Evolutionary conservation across 2,888 invertebrate genomes (phyloP).

Genomic region (Nomada flava): DNA sequence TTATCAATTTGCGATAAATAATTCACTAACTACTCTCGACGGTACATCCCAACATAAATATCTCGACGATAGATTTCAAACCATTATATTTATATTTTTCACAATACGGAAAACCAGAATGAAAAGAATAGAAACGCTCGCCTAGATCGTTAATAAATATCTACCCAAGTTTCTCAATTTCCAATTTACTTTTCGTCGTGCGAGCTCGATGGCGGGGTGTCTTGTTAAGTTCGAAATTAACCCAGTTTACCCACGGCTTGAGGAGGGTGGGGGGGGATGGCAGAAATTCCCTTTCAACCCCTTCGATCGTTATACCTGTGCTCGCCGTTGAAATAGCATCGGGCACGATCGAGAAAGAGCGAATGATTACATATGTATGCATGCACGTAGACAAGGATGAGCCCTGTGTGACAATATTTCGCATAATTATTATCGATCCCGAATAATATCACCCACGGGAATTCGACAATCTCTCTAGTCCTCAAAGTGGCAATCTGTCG

Average conservation of each 20-base stretch:
- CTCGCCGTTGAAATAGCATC: conserved; percentile 39
- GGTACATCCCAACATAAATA: too few species aligned
- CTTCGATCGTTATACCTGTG: conserved; percentile 43
- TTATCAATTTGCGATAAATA: too few species aligned
- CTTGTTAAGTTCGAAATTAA: conserved; percentile 65
- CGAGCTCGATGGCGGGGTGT: conserved; percentile 51
- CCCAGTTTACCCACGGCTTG: conserved; percentile 63
- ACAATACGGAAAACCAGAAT: too few species aligned
- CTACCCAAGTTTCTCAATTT: conserved; percentile 31
- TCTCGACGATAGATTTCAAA: too few species aligned
- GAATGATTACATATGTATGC: conserved; percentile 21
- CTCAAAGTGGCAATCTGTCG: conserved; percentile 65
- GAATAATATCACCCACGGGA: conserved; percentile 66
- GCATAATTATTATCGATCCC: conserved; percentile 73
- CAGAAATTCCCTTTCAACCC: conserved; percentile 64
- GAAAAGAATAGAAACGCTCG: conserved; percentile 9
- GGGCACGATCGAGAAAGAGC: conserved; percentile 24
- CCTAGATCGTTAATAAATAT: conserved; percentile 21
- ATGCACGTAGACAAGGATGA: conserved; percentile 25
- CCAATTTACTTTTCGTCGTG: conserved; percentile 68
- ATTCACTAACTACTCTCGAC: too few species aligned
- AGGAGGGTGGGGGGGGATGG: conserved; percentile 1
- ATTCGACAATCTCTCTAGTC: conserved; percentile 43
- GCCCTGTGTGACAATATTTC: conserved; percentile 52
- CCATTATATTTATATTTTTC: too few species aligned